Conservation (phyloP, 2,888 invertebrate genomes). For the Caenorhabditis virilis region DNA sequence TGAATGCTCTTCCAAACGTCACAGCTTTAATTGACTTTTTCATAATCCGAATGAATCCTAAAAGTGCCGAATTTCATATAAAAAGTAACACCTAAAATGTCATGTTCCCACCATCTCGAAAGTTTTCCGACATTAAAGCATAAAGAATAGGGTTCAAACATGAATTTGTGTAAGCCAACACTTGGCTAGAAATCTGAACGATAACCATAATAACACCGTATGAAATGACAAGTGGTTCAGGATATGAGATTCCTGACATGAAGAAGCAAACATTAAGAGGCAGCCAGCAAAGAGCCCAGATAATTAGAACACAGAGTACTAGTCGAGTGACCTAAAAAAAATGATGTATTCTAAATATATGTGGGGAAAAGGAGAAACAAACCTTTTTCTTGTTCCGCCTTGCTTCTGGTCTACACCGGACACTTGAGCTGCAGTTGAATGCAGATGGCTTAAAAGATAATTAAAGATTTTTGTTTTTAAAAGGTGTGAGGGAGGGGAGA, state of each 20-base stretch:
- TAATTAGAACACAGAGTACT: conserved; percentile 78
- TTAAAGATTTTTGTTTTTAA: neutral
- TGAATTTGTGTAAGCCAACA: conserved; percentile 85
- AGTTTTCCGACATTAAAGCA: conserved; percentile 90
- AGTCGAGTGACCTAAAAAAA: conserved; percentile 79
- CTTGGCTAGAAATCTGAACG: conserved; percentile 64
- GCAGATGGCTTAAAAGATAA: neutral
- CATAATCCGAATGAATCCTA: conserved; percentile 47
- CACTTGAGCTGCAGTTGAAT: conserved; percentile 19
- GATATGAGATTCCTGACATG: conserved; percentile 63
- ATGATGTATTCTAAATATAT: neutral
- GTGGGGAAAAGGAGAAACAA: neutral
- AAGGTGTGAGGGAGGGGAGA: too few relatives aligned
- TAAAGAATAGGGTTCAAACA: conserved; percentile 93
- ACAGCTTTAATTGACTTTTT: conserved; percentile 28
- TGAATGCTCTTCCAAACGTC: conserved; percentile 39
- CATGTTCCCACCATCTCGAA: conserved; percentile 78
- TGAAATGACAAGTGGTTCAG: conserved; percentile 60
- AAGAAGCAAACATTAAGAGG: conserved; percentile 81
- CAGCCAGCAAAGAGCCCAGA: conserved; percentile 91
- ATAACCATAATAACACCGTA: conserved; percentile 63
- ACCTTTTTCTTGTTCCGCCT: conserved; percentile 61
- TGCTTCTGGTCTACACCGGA: conserved; percentile 59
- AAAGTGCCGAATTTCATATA: conserved; percentile 5
- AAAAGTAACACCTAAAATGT: neutral